Evolutionary conservation across 2,113 vertebrate genomes (phyloP), one percentile per base, ranked within the genome.

Genomic region (Cyphotilapia sp.): DNA sequence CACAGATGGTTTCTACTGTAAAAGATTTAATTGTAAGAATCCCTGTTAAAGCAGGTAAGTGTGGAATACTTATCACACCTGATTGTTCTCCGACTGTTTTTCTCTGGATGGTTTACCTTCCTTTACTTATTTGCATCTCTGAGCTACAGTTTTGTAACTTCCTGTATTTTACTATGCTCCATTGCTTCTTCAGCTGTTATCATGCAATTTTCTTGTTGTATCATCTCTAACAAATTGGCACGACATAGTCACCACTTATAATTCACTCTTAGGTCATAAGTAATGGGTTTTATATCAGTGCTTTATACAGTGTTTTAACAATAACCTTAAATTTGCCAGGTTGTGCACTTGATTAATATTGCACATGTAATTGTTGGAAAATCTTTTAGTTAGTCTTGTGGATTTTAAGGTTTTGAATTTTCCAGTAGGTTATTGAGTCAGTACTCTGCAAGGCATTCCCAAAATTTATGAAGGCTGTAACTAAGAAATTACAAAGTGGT

Each of bases 391-490:
- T 47, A 8, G 45, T 31, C 71, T 49, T 19, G 14, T 31, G 9
- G 27, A 5, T 49, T 78, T 49, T 49, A 31, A 78, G 16, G 27
- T 45, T 78, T 49, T 8, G 9, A 13, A 12, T 47, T 49, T 76
- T 2, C 9, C 9, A 0, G 6, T 29, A 49, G 45, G 24, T 47
- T 4, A 17, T 47, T 49, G 14, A 29, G 24, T 9, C 42, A 29
- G 4, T 76, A 76, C 40, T 76, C 24, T 76, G 9, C 14, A 76
- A 45, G 14, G 22, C 40, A 27, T 27, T 27, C 66, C 38, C 66
- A 27, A 74, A 74, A 42, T 27, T 7, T 74, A 0, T 24, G 22
- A 74, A 74, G 40, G 5, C 5, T 47, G 0, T 29, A 0, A 74
- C 22, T 17, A 47, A 27, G 33, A 22, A 24, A 24, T 74, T 74